These are phyloP conservation scores for Spea bombifrons DNA, from an alignment of 2,113 vertebrate species.

Conservation along the genomic window DNA sequence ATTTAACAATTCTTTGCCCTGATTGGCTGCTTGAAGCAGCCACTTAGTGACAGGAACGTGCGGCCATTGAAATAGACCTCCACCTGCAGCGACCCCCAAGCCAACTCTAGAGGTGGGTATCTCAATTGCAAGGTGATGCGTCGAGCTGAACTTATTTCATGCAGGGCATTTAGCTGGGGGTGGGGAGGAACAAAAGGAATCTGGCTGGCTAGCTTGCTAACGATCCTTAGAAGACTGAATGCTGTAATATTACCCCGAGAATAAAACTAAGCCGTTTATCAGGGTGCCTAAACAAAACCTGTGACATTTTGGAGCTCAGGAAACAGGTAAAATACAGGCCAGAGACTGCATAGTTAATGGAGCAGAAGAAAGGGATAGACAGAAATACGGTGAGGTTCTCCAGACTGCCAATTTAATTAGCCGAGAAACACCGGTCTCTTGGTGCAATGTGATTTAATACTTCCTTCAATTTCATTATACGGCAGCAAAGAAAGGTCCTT, in stretches of 20 bases:
- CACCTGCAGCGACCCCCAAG: too few species aligned
- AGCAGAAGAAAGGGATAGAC: background rate
- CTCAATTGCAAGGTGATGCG: too few species aligned
- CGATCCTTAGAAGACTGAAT: too few species aligned
- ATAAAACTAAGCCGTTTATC: background rate
- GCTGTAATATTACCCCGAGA: background rate
- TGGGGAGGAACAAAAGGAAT: too few species aligned
- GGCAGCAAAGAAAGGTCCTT: background rate
- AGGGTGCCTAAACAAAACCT: background rate
- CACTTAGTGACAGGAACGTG: too few species aligned
- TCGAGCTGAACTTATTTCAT: too few species aligned
- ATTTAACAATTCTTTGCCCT: too few species aligned
- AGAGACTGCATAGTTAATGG: slow-evolving; percentile 1
- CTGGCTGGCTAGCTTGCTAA: too few species aligned
- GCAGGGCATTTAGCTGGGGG: too few species aligned
- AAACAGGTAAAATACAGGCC: background rate
- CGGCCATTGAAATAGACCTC: too few species aligned
- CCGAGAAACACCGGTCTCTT: background rate
- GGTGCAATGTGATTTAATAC: slow-evolving; percentile 1
- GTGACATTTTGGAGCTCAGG: background rate
- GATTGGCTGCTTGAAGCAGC: too few species aligned
- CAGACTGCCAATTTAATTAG: slow-evolving; percentile 18
- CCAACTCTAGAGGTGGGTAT: too few species aligned
- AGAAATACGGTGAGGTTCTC: background rate
- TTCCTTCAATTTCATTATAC: slow-evolving; percentile 10